Conservation (phyloP, 2,888 invertebrate species). For the Pristionchus japonicus region DNA sequence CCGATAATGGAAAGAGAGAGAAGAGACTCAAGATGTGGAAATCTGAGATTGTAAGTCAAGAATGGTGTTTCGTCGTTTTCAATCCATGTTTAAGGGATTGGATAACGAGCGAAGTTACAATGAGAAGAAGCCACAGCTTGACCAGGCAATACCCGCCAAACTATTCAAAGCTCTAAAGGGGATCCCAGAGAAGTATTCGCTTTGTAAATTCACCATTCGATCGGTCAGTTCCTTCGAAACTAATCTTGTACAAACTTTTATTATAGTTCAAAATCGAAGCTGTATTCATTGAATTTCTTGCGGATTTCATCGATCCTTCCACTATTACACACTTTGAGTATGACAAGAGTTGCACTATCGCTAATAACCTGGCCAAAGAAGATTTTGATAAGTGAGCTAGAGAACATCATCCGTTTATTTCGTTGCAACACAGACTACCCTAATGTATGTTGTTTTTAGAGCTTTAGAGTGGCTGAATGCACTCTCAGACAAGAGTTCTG, state of each 20-base stretch:
- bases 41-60: background rate
- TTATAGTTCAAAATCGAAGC: background rate
- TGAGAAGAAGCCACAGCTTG: background rate
- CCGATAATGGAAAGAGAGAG: background rate
- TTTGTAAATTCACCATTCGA: background rate
- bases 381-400: background rate
- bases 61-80: background rate
- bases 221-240: background rate
- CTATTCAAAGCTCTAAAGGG: background rate
- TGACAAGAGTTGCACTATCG: background rate
- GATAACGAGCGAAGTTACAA: background rate
- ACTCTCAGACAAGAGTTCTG: background rate
- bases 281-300: background rate
- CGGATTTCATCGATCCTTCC: background rate
- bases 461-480: background rate
- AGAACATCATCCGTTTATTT: no score
- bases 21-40: background rate
- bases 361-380: background rate
- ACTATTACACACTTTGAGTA: background rate
- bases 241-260: background rate
- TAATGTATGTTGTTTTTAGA: background rate
- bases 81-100: background rate
- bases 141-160: background rate
- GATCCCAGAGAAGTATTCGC: background rate
- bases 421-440: no score